phyloP scores from a whole-genome alignment of 2,888 invertebrate species.

The Spialia ferax region DNA sequence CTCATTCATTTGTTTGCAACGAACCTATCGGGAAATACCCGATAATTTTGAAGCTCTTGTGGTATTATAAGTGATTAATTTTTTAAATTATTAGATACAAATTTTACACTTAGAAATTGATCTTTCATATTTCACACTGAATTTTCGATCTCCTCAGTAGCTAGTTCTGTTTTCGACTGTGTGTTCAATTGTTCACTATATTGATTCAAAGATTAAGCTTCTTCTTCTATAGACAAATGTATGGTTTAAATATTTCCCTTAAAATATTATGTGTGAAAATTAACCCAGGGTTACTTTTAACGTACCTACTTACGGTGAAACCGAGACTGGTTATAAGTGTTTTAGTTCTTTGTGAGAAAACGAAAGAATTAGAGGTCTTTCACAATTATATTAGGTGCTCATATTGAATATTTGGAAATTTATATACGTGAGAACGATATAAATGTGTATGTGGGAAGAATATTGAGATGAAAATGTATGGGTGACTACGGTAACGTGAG shows the following conservation, averaged over 20 bases:
- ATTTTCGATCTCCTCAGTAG: slow-evolving; percentile 21
- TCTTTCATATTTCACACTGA: slow-evolving; percentile 16
- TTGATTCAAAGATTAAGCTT: slow-evolving; percentile 22
- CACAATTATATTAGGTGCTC: slow-evolving; percentile 39
- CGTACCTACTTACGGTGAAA: slow-evolving; percentile 34
- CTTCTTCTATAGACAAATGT: slow-evolving; percentile 28
- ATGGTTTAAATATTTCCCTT: slow-evolving; percentile 24
- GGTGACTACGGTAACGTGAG: background rate
- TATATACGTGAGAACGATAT: slow-evolving; percentile 5
- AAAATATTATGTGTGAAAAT: slow-evolving; percentile 20
- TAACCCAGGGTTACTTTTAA: slow-evolving; percentile 36
- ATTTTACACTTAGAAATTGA: background rate
- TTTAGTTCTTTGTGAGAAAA: slow-evolving; percentile 3
- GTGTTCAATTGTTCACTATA: slow-evolving; percentile 30
- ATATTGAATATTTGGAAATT: slow-evolving; percentile 29
- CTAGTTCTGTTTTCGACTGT: slow-evolving; percentile 28
- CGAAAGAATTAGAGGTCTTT: slow-evolving; percentile 27
- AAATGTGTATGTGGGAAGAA: background rate
- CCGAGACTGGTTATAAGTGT: slow-evolving; percentile 28
- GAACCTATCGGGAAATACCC: too few species aligned
- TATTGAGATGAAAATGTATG: background rate
- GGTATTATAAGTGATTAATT: too few species aligned
- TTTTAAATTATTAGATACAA: too few species aligned
- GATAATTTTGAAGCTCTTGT: too few species aligned
- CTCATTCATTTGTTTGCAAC: too few species aligned